Conservation (phyloP, 2,797 vertebrate genomes). For the Netta rufina region DNA sequence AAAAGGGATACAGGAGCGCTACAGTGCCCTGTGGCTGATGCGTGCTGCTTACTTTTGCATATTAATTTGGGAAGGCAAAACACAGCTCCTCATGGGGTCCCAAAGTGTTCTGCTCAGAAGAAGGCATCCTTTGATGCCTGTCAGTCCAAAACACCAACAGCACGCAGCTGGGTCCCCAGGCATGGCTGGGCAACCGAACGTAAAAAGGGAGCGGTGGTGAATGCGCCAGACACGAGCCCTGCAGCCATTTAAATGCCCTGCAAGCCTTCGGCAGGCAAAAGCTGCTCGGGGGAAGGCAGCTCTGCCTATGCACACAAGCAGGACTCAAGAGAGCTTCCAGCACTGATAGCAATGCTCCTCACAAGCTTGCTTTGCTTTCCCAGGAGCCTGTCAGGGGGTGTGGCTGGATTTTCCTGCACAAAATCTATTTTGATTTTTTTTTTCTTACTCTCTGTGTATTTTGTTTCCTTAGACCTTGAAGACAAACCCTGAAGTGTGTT, state of each 20-base stretch:
- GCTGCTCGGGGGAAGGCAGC: background rate
- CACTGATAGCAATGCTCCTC: background rate
- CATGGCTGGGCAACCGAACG: accelerated
- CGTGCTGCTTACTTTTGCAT: slow-evolving; percentile 30
- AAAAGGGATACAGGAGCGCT: background rate
- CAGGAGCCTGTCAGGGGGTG: background rate
- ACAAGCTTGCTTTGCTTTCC: background rate
- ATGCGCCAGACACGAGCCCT: background rate
- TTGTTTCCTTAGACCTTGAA: background rate
- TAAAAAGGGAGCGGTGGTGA: accelerated
- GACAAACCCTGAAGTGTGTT: background rate
- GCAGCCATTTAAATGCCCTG: background rate
- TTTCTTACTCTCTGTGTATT: background rate
- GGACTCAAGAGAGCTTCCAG: background rate
- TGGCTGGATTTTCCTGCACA: background rate
- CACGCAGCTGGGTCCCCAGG: background rate
- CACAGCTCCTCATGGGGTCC: background rate
- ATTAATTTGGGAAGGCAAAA: slow-evolving; percentile 38
- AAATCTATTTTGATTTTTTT: background rate
- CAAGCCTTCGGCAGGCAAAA: background rate
- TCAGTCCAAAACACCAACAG: background rate
- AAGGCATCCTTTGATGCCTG: background rate
- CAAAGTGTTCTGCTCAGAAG: background rate
- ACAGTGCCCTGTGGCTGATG: background rate
- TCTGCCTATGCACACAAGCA: background rate